Base-by-base conservation (phyloP, 2,113 vertebrate species). In the Ascaphus truei region DNA sequence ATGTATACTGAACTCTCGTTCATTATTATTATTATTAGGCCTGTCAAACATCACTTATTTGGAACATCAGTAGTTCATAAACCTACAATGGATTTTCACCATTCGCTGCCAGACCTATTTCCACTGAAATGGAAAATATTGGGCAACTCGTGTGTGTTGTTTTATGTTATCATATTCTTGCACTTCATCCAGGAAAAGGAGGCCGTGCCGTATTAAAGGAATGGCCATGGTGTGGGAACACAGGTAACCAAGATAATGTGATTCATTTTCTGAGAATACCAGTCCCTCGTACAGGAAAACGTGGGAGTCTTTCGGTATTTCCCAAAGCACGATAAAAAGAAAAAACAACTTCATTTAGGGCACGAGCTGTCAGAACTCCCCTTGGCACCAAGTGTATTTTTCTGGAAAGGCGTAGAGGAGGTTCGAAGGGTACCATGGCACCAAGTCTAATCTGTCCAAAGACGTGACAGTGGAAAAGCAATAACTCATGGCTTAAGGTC, bases 401-500 rank as follows among this genome's bases (percentile, higher is more conserved):
- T 22, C 41, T 69, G 58, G 34, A 41, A 33, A 50, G 39, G 8
- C 43, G 52, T 20, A 31, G 31, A 50, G 37, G 13, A 41, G 50
- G 33, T 16, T 61, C 25, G 4, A n/a, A 52, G 67, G 57, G 67
- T 61, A 61, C 67, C 67, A 71, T 41, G 47, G 57, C 57, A 61
- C 67, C 66, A 52, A 7, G 43, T 51, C 45, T 71, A 71, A 71
- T 60, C 67, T 52, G 33, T 60, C 57, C 67, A 61, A 71, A 59
- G 55, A 68, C 23, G 66, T 59, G 66, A 68, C 66, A 60, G 66
- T 59, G 66, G 66, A 68, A 68, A 71, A 51, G 67, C 67, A 71
- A 71, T 71, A 71, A 71, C 67, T 71, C 67, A 71, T 10, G 34
- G 67, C 47, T 61, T 71, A 61, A 71, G 56, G 67, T 71, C 67